Evolutionary conservation across 2,113 vertebrate genomes (phyloP), one percentile per base, ranked within the genome.

Genomic region (Nerophis ophidion): DNA sequence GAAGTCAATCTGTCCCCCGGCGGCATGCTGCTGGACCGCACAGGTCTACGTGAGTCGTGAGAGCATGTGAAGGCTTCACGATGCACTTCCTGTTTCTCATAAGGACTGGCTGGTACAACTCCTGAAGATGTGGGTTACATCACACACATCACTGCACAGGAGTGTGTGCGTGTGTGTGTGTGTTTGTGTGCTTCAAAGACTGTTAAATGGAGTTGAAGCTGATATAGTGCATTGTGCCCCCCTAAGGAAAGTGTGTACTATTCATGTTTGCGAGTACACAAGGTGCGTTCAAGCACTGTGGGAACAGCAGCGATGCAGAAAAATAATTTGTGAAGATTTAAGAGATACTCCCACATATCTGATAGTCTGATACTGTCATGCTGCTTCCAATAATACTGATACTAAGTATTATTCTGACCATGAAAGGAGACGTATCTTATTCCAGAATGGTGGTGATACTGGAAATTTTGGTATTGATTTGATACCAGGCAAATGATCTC

Each of bases 71-170:
- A 26, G 26, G 26, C 26, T 26, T 26, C 26, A 26, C 26, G 26
- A 26, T 26, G 26, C 26, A 26, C 14, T 38, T 47, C 12, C 40
- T 56, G 36, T 34, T 55, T 57, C 61, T 58, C 16, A 40, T 16
- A 65, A 60, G 61, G 49, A 55, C 40, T 65, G 63, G 42, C 35
- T 73, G 61, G 34, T 60, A 17, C 57, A 68, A 57, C 71, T n/a
- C 83, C 86, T 72, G 74, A 72, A 86, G 84, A 87, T 89, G 80
- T 88, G 74, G 86, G 87, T 86, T 87, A 89, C 65, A 76, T 82
- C 81, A 77, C 76, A 83, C 6, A 51, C 86, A 61, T 71, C 73
- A 65, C 12, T 71, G 83, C 72, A 19, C 68, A 0, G 50, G 79
- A 66, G 35, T 52, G 1, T 50, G n/a, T n/a, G n/a, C n/a, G n/a